phyloP scores from a whole-genome alignment of 2,797 vertebrate species.

The Crenichthys baileyi region DNA sequence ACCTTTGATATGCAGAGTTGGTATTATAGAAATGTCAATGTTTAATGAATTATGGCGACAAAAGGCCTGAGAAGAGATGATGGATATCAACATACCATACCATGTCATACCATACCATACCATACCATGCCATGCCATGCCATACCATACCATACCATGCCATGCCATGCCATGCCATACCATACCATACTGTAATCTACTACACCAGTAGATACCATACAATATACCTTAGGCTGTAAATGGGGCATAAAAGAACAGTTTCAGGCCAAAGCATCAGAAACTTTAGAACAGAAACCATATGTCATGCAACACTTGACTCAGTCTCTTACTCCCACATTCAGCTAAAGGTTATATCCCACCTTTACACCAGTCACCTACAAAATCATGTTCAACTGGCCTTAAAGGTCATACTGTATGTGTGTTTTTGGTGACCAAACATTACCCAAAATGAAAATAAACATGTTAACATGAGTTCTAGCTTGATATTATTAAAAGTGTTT shows the following conservation, averaged over 20 bases:
- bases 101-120: background rate
- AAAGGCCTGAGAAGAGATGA: background rate
- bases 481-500: no score
- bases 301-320: background rate
- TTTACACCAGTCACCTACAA: background rate
- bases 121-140: background rate
- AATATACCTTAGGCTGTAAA: background rate
- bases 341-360: background rate
- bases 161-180: no score
- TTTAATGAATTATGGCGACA: slow-evolving; percentile 22
- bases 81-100: background rate
- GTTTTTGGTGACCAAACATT: background rate
- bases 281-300: background rate
- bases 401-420: background rate
- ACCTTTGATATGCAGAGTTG: slow-evolving; percentile 43
- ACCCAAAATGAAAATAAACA: background rate
- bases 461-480: background rate
- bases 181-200: background rate
- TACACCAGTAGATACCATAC: no score
- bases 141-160: background rate
- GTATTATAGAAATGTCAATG: slow-evolving; percentile 22
- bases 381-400: background rate
- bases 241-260: background rate
- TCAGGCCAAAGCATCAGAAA: background rate
- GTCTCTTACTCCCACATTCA: background rate